These are phyloP conservation scores for Oligia strigilis DNA, from an alignment of 2,888 invertebrate genomes.

Conservation along the genomic window DNA sequence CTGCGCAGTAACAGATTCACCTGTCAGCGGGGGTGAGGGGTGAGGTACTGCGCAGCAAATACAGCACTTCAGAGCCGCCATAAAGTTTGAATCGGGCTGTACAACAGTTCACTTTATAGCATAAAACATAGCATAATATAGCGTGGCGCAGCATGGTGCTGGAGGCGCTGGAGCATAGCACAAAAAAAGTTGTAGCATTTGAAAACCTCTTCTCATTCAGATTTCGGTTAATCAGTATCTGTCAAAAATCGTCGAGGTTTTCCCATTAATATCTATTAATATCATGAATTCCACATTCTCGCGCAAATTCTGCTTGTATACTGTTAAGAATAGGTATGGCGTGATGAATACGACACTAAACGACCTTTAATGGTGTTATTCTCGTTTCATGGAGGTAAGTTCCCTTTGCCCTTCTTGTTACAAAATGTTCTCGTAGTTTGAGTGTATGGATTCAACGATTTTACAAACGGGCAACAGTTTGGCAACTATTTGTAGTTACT, in stretches of 20 bases:
- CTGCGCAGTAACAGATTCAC: background rate
- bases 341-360: background rate
- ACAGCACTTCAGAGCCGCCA: background rate
- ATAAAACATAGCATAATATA: background rate
- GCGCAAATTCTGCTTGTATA: background rate
- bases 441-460: background rate
- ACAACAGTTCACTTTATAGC: background rate
- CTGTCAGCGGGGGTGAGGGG: background rate
- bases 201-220: background rate
- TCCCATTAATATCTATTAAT: background rate
- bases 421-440: slow-evolving; percentile 31
- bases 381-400: slow-evolving; percentile 5
- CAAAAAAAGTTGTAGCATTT: background rate
- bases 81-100: background rate
- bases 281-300: background rate
- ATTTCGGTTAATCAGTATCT: background rate
- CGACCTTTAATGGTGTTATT: slow-evolving; percentile 13
- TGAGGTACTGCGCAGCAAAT: background rate
- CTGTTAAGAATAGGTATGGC: too few relatives aligned
- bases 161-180: too few relatives aligned
- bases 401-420: slow-evolving; percentile 11
- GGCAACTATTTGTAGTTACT: background rate
- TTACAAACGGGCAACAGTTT: slow-evolving; percentile 7
- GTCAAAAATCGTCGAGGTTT: background rate
- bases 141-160: background rate